These are phyloP conservation scores for Drosophila fulvimacula DNA, from an alignment of 2,888 invertebrate species.

Conservation along the genomic window DNA sequence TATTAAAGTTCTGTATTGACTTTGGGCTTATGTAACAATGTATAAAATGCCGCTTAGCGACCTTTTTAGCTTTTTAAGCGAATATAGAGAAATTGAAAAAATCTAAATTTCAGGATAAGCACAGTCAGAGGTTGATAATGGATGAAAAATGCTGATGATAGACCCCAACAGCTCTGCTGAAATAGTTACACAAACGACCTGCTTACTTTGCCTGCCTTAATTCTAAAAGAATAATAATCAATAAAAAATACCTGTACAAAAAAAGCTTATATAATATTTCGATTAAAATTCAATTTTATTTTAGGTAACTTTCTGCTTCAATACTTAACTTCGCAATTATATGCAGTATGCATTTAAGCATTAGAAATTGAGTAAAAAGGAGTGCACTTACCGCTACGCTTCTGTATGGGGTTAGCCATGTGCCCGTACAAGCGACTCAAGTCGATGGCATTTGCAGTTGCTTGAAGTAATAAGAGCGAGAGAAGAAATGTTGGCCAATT, in stretches of 20 bases:
- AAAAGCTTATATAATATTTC: background rate
- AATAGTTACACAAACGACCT: background rate
- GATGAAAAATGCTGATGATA: background rate
- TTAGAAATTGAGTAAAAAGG: no score
- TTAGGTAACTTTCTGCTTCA: background rate
- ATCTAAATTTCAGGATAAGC: no score
- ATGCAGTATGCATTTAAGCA: background rate
- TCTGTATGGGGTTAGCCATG: conserved; percentile 85
- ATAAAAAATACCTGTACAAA: background rate
- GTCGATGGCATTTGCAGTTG: conserved; percentile 87
- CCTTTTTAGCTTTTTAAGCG: no score
- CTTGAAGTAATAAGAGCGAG: conserved; percentile 88
- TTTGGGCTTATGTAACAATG: background rate
- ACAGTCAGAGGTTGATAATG: background rate
- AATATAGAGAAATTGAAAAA: no score
- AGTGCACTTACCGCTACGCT: conserved; percentile 83
- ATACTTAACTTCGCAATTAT: background rate
- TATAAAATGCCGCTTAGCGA: no score
- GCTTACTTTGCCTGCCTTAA: background rate
- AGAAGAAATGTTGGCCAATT: conserved; percentile 86
- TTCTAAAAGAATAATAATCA: background rate
- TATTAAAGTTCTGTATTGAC: background rate
- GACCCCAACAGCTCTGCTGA: no score
- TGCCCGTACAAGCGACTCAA: conserved; percentile 93
- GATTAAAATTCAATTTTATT: background rate